These are phyloP conservation scores for Enteromius thamalakanensis DNA, from an alignment of 2,797 vertebrate species.

Conservation along the genomic window DNA sequence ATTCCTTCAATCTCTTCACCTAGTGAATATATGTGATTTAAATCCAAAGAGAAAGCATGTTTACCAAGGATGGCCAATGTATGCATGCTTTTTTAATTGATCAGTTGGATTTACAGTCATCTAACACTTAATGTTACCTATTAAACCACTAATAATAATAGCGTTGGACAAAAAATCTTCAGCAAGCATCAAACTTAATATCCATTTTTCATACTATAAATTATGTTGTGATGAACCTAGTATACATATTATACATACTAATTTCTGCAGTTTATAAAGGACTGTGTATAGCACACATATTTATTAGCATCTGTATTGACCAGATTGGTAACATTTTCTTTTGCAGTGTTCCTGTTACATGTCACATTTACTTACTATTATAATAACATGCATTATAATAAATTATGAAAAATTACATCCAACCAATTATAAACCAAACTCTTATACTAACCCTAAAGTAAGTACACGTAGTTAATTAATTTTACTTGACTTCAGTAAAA, in stretches of 20 bases:
- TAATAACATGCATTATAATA: no score
- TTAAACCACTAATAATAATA: background rate
- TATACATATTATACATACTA: background rate
- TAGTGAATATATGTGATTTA: constrained; percentile 61
- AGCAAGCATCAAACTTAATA: background rate
- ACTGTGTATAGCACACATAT: background rate
- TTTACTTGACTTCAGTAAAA: background rate
- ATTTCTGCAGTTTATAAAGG: background rate
- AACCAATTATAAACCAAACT: background rate
- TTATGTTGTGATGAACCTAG: background rate
- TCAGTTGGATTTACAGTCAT: background rate
- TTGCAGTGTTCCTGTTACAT: no score
- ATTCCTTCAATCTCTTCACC: constrained; percentile 91
- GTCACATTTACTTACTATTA: no score
- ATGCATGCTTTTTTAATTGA: background rate
- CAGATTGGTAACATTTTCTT: background rate
- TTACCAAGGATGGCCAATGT: background rate
- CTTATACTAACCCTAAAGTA: background rate
- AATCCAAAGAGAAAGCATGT: background rate
- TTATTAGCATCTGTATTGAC: background rate
- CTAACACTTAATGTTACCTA: background rate
- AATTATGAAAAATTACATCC: background rate
- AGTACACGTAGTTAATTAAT: background rate
- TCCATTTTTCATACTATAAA: background rate
- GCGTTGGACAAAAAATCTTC: background rate